Percentiles rank a stretch among this genome's conserved stretches.
Evolutionary conservation across 2,113 vertebrate genomes (phyloP).

Genomic region (Motacilla tschutschensis): DNA sequence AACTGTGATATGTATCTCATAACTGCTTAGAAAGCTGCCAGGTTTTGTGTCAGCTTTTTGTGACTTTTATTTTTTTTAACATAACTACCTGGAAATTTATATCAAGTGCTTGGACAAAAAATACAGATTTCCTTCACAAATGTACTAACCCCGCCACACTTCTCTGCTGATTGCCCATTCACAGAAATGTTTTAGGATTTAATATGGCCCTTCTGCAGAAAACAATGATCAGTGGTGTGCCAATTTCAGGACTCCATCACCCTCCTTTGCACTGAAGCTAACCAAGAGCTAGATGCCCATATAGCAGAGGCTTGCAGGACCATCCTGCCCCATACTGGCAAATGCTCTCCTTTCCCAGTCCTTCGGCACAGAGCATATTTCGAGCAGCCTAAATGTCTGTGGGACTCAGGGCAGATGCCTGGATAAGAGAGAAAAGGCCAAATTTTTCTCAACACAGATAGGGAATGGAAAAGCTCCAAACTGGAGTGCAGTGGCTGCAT

Average conservation of each 20-base stretch:
- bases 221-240: not conserved
- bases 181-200: not conserved
- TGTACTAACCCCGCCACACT: accelerated
- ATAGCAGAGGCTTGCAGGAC: not conserved
- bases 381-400: not conserved
- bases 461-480: accelerated
- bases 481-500: accelerated
- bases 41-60: not conserved
- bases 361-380: not conserved
- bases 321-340: not conserved
- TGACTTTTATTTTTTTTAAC: not conserved
- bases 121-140: not conserved
- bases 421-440: not conserved
- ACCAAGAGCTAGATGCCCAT: not conserved
- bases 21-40: not conserved
- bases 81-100: not conserved
- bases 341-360: not conserved
- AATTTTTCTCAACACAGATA: not conserved
- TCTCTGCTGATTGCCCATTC: not conserved
- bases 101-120: not conserved
- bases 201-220: not conserved
- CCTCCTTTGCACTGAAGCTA: not conserved
- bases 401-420: not conserved
- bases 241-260: not conserved
- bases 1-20: not conserved